Percentiles rank a stretch among this genome's conserved stretches.
Conservation (phyloP, 2,888 invertebrate genomes). For the Trilocha varians region DNA sequence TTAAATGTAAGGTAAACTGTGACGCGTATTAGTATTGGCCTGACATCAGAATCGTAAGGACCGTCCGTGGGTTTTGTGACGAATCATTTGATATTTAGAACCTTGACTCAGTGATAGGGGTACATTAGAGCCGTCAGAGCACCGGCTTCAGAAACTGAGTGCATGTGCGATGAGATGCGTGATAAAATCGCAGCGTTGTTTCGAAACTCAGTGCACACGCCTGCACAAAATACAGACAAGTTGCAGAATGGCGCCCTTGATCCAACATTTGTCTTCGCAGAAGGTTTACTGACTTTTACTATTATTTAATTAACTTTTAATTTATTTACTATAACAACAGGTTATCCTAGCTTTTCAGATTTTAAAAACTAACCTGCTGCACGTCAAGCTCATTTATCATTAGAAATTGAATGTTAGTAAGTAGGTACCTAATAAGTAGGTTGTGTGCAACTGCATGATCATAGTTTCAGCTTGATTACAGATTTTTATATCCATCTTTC, state of each 20-base stretch:
- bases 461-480: too few relatives aligned
- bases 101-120: conserved; percentile 18
- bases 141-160: conserved; percentile 43
- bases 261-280: conserved; percentile 50
- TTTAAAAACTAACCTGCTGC: too few relatives aligned
- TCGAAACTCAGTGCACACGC: conserved; percentile 46
- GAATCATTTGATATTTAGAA: conserved; percentile 30
- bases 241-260: conserved; percentile 46
- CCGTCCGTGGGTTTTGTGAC: conserved; percentile 22
- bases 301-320: background rate
- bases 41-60: conserved; percentile 25
- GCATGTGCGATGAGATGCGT: conserved; percentile 67
- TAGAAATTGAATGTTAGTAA: too few relatives aligned
- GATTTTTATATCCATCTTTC: too few relatives aligned
- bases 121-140: conserved; percentile 22
- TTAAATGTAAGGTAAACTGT: background rate
- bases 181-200: conserved; percentile 57
- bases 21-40: conserved; percentile 16
- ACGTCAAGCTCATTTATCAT: too few relatives aligned
- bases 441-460: too few relatives aligned
- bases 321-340: too few relatives aligned
- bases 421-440: too few relatives aligned
- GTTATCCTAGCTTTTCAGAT: too few relatives aligned
- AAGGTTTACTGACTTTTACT: conserved; percentile 33
- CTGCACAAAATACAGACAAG: conserved; percentile 43